Evolutionary conservation across 2,113 vertebrate genomes (phyloP).

Genomic region (Ascaphus truei): DNA sequence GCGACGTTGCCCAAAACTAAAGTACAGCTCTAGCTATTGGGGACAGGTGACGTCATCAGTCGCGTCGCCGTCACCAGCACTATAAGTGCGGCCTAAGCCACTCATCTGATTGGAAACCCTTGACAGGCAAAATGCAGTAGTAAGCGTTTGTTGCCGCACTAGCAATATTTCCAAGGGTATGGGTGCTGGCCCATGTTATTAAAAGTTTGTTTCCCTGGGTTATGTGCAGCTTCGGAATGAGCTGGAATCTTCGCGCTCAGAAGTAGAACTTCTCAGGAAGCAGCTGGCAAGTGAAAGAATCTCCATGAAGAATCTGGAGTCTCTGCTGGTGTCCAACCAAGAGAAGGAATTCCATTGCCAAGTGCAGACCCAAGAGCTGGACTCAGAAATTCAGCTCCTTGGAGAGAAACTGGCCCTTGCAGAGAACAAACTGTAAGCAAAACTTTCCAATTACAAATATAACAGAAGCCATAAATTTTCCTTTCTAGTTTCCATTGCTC

Average conservation of each 20-base stretch:
- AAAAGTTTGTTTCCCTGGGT: neutral
- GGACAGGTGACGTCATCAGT: too few relatives aligned
- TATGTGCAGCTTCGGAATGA: constrained; percentile 60
- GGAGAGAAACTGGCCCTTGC: constrained; percentile 64
- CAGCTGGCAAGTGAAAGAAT: constrained; percentile 66
- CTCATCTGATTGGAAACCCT: too few relatives aligned
- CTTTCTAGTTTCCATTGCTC: neutral
- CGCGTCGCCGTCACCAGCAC: too few relatives aligned
- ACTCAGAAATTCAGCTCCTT: constrained; percentile 67
- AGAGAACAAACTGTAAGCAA: constrained; percentile 68
- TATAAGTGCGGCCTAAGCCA: too few relatives aligned
- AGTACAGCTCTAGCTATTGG: too few relatives aligned
- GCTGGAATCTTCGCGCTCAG: constrained; percentile 56
- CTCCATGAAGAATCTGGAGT: constrained; percentile 65
- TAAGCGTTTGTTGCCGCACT: too few relatives aligned
- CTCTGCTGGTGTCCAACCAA: constrained; percentile 52
- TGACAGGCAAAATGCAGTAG: too few relatives aligned
- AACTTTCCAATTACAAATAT: constrained; percentile 1
- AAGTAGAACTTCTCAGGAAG: constrained; percentile 67
- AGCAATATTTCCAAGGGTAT: too few relatives aligned
- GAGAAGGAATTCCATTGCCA: constrained; percentile 64
- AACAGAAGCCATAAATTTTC: neutral
- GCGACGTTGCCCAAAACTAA: too few relatives aligned
- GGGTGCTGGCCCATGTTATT: too few relatives aligned
- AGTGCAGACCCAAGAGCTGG: constrained; percentile 61